Conservation (phyloP, 1,140 invertebrate genomes). For the Megalonaias nervosa region DNA sequence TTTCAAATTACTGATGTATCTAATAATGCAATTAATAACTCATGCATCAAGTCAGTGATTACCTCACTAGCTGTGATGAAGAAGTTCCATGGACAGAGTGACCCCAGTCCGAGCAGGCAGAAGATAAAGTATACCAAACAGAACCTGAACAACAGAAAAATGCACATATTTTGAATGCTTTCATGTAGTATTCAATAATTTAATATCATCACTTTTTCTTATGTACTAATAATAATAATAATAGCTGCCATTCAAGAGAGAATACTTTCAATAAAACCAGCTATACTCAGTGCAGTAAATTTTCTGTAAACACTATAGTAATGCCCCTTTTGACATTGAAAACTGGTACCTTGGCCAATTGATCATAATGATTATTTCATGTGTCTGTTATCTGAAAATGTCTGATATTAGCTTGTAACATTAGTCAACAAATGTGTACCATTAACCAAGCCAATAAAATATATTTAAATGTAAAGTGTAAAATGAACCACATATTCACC, state of each 20-base stretch:
- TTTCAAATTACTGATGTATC: too few species aligned
- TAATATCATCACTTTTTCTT: not conserved
- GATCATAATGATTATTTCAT: too few species aligned
- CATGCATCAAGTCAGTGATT: conserved; percentile 70
- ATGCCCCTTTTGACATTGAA: too few species aligned
- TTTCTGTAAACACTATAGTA: too few species aligned
- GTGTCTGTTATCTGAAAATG: too few species aligned
- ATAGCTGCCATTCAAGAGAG: not conserved
- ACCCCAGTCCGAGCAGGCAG: conserved; percentile 91
- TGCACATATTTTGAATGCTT: not conserved
- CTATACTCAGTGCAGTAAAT: too few species aligned
- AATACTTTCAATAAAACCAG: too few species aligned
- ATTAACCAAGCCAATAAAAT: not conserved
- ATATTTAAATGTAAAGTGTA: not conserved
- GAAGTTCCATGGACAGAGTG: conserved; percentile 95
- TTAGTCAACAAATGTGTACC: not conserved
- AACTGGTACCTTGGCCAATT: too few species aligned
- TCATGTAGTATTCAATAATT: not conserved
- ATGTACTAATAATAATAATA: not conserved
- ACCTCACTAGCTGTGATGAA: conserved; percentile 96
- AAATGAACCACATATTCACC: not conserved
- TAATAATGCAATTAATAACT: too few species aligned
- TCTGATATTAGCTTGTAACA: not conserved
- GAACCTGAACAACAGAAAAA: conserved; percentile 73
- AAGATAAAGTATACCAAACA: conserved; percentile 87